Conservation (phyloP, 1,140 invertebrate genomes). For the Neodiprion virginianus region DNA sequence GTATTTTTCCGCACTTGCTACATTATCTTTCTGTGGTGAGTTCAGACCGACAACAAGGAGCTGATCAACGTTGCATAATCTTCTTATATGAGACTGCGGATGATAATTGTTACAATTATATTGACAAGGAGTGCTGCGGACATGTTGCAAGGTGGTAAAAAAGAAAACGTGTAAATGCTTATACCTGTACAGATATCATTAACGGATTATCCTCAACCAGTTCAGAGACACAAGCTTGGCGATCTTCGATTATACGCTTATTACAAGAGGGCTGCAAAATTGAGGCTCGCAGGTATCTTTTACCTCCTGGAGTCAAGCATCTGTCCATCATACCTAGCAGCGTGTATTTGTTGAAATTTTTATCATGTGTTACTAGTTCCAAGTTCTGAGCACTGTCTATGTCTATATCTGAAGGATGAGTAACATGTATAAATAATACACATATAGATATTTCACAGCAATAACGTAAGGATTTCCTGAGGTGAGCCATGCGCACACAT, state of each 20-base stretch:
- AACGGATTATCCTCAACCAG: slow-evolving; percentile 71
- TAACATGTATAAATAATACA: slow-evolving; percentile 23
- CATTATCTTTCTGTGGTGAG: slow-evolving; percentile 66
- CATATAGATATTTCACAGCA: slow-evolving; percentile 20
- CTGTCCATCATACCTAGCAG: slow-evolving; percentile 80
- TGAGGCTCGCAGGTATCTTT: slow-evolving; percentile 76
- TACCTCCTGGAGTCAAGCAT: slow-evolving; percentile 80
- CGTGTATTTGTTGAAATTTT: slow-evolving; percentile 54
- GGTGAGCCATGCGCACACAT: background rate
- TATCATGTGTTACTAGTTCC: slow-evolving; percentile 73
- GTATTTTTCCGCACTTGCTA: slow-evolving; percentile 73
- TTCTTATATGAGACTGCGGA: slow-evolving; percentile 60
- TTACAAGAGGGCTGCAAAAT: slow-evolving; percentile 84
- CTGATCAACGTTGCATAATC: slow-evolving; percentile 70
- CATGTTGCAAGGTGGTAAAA: background rate
- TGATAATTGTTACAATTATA: slow-evolving; percentile 16
- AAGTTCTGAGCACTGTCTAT: slow-evolving; percentile 73
- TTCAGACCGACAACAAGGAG: slow-evolving; percentile 67
- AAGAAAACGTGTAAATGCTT: slow-evolving; percentile 22
- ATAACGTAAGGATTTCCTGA: slow-evolving; percentile 21
- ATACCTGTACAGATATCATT: slow-evolving; percentile 47
- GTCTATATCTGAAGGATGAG: slow-evolving; percentile 61
- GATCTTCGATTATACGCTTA: slow-evolving; percentile 68
- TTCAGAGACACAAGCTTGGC: slow-evolving; percentile 78
- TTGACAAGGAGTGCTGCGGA: background rate